phyloP scores from a whole-genome alignment of 2,113 vertebrate species.

The Candoia aspera region DNA sequence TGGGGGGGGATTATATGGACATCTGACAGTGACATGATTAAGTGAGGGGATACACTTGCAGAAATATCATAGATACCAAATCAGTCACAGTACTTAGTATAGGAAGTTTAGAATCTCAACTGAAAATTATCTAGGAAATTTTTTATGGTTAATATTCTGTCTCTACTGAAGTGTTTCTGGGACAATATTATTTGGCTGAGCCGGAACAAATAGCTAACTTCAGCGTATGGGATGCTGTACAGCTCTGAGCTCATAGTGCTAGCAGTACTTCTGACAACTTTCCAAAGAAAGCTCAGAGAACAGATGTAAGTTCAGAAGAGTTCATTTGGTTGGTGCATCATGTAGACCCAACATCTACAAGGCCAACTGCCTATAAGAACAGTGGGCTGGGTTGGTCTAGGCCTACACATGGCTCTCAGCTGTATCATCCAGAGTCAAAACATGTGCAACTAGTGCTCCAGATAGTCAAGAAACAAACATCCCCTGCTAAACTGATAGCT shows the following conservation, averaged over 20 bases:
- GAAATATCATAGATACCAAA: neutral
- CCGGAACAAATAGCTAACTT: neutral
- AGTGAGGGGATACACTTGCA: neutral
- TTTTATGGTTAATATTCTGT: neutral
- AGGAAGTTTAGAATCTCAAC: neutral
- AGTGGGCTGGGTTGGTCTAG: neutral
- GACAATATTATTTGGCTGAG: neutral
- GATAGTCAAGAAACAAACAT: neutral
- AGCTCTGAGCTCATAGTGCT: neutral
- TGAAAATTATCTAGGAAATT: neutral
- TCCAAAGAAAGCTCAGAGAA: neutral
- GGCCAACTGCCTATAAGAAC: neutral
- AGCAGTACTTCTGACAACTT: constrained; percentile 1
- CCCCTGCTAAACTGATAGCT: neutral
- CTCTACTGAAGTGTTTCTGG: neutral
- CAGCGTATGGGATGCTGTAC: neutral
- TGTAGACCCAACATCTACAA: neutral
- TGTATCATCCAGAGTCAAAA: neutral
- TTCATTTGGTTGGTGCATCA: neutral
- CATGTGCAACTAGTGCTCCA: neutral
- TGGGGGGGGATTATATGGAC: neutral
- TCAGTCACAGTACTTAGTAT: neutral
- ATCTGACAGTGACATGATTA: neutral
- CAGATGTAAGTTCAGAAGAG: neutral
- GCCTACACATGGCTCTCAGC: neutral